Base-by-base conservation (phyloP, 1,140 invertebrate species). In the Hycleus cichorii region DNA sequence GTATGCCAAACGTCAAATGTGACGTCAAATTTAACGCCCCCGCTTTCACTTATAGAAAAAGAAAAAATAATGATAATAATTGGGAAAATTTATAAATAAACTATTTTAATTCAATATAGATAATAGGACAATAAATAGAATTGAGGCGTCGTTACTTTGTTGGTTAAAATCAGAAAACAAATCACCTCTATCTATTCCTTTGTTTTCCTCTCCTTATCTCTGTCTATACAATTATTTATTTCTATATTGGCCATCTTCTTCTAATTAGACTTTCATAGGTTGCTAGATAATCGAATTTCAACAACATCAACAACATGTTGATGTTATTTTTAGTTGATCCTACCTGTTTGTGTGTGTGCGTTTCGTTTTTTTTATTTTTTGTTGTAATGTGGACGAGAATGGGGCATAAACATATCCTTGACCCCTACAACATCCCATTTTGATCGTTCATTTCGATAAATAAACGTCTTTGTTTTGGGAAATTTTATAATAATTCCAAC, bases 1-100 rank as follows among this genome's bases (percentile, higher is more conserved):
- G 66, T 68, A 68, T 68, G 66, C 58, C 61, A 68, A 68, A 68
- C 66, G 66, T 68, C 66, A 68, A 63, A 54, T 48, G 42, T 68
- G 66, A 68, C 66, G 66, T 68, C 64, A 68, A 68, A 60, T 65
- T 55, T 40, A 52, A 60, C 64, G 64, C 66, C 66, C 64, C 66
- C 66, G 51, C 57, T 40, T 42, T 42, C 40, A 42, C 11, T 42
- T 42, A 32, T 32, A 32, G 40, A 42, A 42, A 39, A 42, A 10
- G 9, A 42, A n/a, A 42, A 3, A 42, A 42, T 42, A n/a, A 42
- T 42, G 18, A 18, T 18, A 18, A 18, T 18, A 18, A 42, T 11
- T 10, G 11, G 9, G 10, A 7, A 10, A 7, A 1, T 39, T 26
- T 27, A 48, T 6, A 24, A 24, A 48, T 48, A 27, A 48, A 25